These are phyloP conservation scores for Rhinichthys klamathensis DNA, from an alignment of 2,113 vertebrate genomes.

Conservation along the genomic window DNA sequence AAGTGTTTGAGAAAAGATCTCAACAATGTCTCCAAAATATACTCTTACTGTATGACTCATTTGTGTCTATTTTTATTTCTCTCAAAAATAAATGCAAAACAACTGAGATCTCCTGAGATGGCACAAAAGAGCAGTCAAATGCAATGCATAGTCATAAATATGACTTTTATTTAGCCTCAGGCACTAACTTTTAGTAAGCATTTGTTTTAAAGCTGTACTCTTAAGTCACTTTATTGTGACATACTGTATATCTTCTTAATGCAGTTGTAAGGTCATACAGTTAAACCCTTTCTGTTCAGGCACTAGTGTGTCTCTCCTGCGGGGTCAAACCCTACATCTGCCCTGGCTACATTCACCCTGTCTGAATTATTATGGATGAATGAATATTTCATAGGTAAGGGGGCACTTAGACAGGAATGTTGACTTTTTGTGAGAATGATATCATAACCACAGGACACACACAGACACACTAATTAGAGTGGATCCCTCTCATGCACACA, in stretches of 20 bases:
- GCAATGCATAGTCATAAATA: neutral
- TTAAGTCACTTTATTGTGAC: neutral
- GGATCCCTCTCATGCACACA: constrained; percentile 17
- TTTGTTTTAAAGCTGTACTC: constrained; percentile 4
- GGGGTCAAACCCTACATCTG: constrained; percentile 56
- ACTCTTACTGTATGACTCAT: neutral
- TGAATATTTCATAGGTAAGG: constrained; percentile 82
- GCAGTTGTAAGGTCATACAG: neutral
- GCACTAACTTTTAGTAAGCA: neutral
- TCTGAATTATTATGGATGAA: constrained; percentile 75
- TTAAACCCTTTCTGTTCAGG: neutral
- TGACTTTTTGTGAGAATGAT: constrained; percentile 80
- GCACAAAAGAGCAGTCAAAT: neutral
- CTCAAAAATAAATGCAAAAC: neutral
- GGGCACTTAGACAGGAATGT: constrained; percentile 81
- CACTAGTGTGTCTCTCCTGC: constrained; percentile 54
- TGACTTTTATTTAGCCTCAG: neutral
- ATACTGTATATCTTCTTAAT: neutral
- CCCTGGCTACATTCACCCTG: constrained; percentile 55
- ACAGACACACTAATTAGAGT: constrained; percentile 69
- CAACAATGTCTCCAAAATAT: too few species aligned
- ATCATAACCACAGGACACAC: constrained; percentile 84
- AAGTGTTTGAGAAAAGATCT: neutral
- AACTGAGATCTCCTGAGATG: neutral
- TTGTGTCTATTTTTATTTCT: constrained; percentile 2